Evolutionary conservation across 2,888 invertebrate species (phyloP), one percentile per base, ranked within the genome.

Genomic region (Chironomus tentans): DNA sequence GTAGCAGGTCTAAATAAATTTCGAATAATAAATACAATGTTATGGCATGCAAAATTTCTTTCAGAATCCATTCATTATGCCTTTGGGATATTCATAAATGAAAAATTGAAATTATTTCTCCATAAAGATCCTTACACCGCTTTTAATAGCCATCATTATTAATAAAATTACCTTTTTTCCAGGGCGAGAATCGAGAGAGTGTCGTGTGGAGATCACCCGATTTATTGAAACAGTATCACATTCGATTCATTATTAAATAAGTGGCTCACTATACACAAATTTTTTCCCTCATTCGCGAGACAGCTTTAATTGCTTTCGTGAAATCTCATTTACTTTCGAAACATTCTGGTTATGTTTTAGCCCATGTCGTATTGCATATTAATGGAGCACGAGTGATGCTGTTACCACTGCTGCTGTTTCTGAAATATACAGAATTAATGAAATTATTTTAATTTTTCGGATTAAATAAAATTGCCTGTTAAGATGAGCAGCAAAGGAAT

Each of bases 251-350:
- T 38, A 38, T 56, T 56, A 56, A 56, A 56, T 15, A 56, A 56
- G 56, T 56, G 56, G 56, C 56, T 56, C 56, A 56, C 7, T 18
- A 18, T 18, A 18, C 56, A 56, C 56, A 56, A 56, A 56, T 18
- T 38, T 28, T 28, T 50, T 13, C 50, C 15, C 7, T 24, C 12
- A 62, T 28, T 38, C 24, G 4, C 70, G 4, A 50, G 72, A 28
- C 72, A 18, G 12, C 61, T 72, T 61, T 62, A 72, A 72, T 72
- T 72, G 72, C 38, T 38, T 61, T 62, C 50, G 5, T 28, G 21
- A 72, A 71, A 71, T 56, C 71, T 71, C 71, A 56, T 28, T 71
- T 71, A 71, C 71, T 71, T 71, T 71, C 71, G 71, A 71, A 71
- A 65, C 21, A 65, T 24, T 38, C 38, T 28, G 68, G 28, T 22